Conservation (phyloP, 2,113 vertebrate genomes). For the Myotis brandtii region DNA sequence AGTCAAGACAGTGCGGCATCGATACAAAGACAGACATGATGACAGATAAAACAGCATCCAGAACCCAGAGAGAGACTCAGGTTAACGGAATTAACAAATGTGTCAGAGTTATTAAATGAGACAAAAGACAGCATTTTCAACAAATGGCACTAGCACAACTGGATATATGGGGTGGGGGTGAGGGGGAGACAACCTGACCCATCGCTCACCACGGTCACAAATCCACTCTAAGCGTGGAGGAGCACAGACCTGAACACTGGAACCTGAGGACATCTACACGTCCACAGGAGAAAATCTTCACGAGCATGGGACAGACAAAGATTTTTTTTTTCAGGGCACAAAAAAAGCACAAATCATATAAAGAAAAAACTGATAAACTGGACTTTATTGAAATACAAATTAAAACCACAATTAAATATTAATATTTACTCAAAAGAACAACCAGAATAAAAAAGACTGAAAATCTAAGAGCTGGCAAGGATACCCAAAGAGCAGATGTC, state of each 20-base stretch:
- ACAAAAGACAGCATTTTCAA: background rate
- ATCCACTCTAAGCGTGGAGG: background rate
- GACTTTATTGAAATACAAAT: background rate
- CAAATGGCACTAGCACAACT: background rate
- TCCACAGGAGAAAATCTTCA: background rate
- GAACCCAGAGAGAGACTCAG: background rate
- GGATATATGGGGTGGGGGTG: background rate
- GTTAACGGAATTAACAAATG: background rate
- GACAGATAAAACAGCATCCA: accelerated
- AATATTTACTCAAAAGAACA: background rate
- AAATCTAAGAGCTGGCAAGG: background rate
- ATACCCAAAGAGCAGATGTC: background rate
- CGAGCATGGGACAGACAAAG: background rate
- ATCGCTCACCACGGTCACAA: background rate
- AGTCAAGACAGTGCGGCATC: background rate
- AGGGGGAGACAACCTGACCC: too few species aligned
- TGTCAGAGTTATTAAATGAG: background rate
- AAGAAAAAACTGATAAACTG: background rate
- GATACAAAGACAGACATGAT: background rate
- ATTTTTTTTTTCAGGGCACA: background rate
- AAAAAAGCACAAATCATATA: background rate
- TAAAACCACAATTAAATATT: background rate
- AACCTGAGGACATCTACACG: accelerated
- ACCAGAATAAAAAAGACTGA: background rate
- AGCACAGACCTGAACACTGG: background rate